Conservation (phyloP, 2,888 invertebrate genomes). For the Ormyrus rosae region DNA sequence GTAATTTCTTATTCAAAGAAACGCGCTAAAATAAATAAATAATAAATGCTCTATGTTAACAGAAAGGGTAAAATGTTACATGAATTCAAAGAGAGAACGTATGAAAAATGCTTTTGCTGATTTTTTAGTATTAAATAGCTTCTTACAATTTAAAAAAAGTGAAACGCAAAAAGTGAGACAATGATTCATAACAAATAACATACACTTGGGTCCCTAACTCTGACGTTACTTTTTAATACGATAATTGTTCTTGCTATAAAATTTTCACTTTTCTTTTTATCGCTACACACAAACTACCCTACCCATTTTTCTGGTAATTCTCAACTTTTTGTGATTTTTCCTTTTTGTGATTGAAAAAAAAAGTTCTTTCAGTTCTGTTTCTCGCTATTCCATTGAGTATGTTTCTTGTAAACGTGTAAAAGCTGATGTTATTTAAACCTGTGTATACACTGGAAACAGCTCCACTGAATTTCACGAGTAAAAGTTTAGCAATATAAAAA, state of each 20-base stretch:
- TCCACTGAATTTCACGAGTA: slow-evolving; percentile 42
- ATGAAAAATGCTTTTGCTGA: neutral
- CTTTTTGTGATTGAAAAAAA: slow-evolving; percentile 23
- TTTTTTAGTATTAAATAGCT: slow-evolving; percentile 20
- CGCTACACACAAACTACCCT: slow-evolving; percentile 27
- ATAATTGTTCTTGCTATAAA: slow-evolving; percentile 41
- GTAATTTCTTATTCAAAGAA: slow-evolving; percentile 17
- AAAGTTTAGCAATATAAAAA: slow-evolving; percentile 41
- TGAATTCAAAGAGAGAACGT: slow-evolving; percentile 23
- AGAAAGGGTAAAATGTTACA: slow-evolving; percentile 29
- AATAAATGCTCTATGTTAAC: slow-evolving; percentile 36
- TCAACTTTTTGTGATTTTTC: neutral
- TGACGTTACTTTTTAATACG: slow-evolving; percentile 26
- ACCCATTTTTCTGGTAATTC: neutral
- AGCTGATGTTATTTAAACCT: slow-evolving; percentile 44
- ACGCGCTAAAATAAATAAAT: slow-evolving; percentile 40
- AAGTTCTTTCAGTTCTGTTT: slow-evolving; percentile 26
- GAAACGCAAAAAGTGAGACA: slow-evolving; percentile 37
- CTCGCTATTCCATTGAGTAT: slow-evolving; percentile 16
- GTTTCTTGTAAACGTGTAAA: slow-evolving; percentile 46
- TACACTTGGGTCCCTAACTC: slow-evolving; percentile 37
- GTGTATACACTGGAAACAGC: slow-evolving; percentile 30
- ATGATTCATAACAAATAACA: slow-evolving; percentile 35
- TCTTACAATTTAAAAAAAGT: slow-evolving; percentile 22
- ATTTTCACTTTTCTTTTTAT: slow-evolving; percentile 23